phyloP scores from a whole-genome alignment of 2,113 vertebrate genomes.

The Pandion haliaetus region DNA sequence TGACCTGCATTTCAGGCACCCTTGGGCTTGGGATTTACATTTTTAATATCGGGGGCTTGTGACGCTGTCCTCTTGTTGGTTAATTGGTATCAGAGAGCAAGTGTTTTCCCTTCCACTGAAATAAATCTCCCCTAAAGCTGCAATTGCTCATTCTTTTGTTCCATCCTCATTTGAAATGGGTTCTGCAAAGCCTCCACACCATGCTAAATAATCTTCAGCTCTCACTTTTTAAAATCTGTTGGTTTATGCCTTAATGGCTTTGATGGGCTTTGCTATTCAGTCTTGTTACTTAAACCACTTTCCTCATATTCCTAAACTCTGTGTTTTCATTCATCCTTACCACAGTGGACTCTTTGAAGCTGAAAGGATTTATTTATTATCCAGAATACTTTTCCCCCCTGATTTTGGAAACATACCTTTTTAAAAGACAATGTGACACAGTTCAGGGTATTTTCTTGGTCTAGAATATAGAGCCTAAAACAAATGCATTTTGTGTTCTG shows the following conservation, averaged over 20 bases:
- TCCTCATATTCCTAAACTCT: conserved; percentile 67
- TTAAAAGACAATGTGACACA: conserved; percentile 71
- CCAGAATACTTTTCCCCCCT: conserved; percentile 67
- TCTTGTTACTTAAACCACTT: conserved; percentile 73
- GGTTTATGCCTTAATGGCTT: conserved; percentile 83
- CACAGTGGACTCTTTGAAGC: conserved; percentile 71
- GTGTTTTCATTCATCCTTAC: conserved; percentile 68
- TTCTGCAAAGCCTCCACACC: conserved; percentile 77
- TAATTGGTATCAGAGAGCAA: conserved; percentile 84
- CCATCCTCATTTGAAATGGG: conserved; percentile 79
- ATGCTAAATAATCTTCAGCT: conserved; percentile 79
- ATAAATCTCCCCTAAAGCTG: conserved; percentile 82
- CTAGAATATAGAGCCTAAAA: conserved; percentile 67
- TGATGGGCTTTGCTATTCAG: conserved; percentile 78
- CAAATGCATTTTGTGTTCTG: conserved; percentile 36
- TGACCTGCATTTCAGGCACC: conserved; percentile 77
- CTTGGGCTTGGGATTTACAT: conserved; percentile 82
- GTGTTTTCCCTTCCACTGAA: conserved; percentile 78
- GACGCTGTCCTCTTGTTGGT: conserved; percentile 73
- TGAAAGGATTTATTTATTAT: conserved; percentile 80
- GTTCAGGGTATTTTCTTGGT: conserved; percentile 66
- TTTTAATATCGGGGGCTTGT: conserved; percentile 79
- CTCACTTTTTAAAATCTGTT: conserved; percentile 80
- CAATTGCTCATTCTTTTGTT: conserved; percentile 79
- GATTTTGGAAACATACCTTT: conserved; percentile 76